A percentile compares a stretch with the other conserved stretches of the same genome.
Evolutionary conservation across 1,140 invertebrate genomes (phyloP).

Genomic region (Danaus plexippus): DNA sequence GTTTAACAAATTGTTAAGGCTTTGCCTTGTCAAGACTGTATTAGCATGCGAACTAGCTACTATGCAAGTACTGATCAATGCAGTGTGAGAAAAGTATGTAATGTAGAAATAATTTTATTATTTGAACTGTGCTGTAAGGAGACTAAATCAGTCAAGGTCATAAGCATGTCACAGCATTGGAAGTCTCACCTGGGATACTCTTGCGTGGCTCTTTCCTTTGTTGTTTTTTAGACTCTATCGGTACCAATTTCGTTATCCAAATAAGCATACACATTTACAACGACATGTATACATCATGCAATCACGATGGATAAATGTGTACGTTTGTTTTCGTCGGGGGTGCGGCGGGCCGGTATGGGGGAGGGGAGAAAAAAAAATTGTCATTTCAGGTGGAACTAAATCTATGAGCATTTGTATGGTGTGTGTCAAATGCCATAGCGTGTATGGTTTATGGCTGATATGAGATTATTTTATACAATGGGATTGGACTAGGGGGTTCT

Average conservation of each 20-base stretch:
- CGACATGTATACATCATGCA: conserved; percentile 57
- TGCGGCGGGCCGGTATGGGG: conserved; percentile 59
- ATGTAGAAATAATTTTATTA: conserved; percentile 3
- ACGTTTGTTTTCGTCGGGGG: conserved; percentile 53
- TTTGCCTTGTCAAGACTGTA: conserved; percentile 6
- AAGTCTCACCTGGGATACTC: conserved; percentile 84
- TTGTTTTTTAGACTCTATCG: conserved; percentile 91
- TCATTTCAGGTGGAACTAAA: conserved; percentile 59
- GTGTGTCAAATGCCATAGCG: conserved; percentile 39
- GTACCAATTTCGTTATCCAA: conserved; percentile 42
- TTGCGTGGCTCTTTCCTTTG: conserved; percentile 82
- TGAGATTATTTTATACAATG: conserved; percentile 59
- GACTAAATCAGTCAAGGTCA: background rate
- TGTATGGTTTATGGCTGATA: conserved; percentile 44
- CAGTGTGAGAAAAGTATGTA: conserved; percentile 3
- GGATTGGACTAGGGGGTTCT: conserved; percentile 16
- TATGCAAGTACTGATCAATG: too few species aligned
- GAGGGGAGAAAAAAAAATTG: conserved; percentile 62
- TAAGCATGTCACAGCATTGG: conserved; percentile 58
- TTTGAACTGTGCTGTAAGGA: too few species aligned
- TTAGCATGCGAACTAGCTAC: background rate
- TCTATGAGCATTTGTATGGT: conserved; percentile 39
- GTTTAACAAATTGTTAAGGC: background rate
- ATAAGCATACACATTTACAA: conserved; percentile 66
- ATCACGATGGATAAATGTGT: conserved; percentile 62